A percentile compares a stretch with the other conserved stretches of the same genome.
These are phyloP conservation scores for Drosophila arawakana DNA, from an alignment of 1,140 invertebrate genomes.

Conservation along the genomic window DNA sequence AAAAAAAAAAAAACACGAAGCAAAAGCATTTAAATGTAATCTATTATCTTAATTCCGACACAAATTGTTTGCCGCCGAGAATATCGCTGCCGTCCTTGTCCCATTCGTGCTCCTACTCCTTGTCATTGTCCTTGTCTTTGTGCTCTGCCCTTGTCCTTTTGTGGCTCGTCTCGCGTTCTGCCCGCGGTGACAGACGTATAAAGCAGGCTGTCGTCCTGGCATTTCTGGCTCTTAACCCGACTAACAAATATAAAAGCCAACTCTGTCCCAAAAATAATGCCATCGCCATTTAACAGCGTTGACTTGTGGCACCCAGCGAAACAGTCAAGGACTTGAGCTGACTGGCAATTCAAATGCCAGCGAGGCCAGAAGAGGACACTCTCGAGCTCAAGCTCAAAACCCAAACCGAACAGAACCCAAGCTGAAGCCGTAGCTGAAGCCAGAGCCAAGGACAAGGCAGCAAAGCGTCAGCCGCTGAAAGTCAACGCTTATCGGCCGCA, in stretches of 20 bases:
- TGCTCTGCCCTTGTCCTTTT: not conserved
- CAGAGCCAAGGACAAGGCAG: slow-evolving; percentile 53
- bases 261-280: slow-evolving; percentile 49
- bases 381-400: too few species aligned
- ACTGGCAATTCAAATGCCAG: slow-evolving; percentile 74
- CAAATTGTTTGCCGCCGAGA: slow-evolving; percentile 71
- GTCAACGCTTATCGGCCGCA: slow-evolving; percentile 80
- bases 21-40: slow-evolving; percentile 78
- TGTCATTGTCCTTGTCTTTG: not conserved
- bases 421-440: not conserved
- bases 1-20: too few species aligned
- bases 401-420: too few species aligned
- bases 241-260: slow-evolving; percentile 70
- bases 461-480: slow-evolving; percentile 63
- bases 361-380: slow-evolving; percentile 9
- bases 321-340: slow-evolving; percentile 64
- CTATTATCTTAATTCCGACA: slow-evolving; percentile 83
- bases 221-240: slow-evolving; percentile 61
- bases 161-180: slow-evolving; percentile 27
- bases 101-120: too few species aligned
- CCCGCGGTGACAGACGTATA: slow-evolving; percentile 51
- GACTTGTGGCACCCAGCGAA: slow-evolving; percentile 49
- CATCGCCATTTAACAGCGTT: slow-evolving; percentile 60
- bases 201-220: slow-evolving; percentile 29
- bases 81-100: slow-evolving; percentile 16